Percentiles rank a stretch among this genome's conserved stretches.
These are phyloP conservation scores for Mastacembelus armatus DNA, from an alignment of 2,797 vertebrate genomes.

Conservation along the genomic window DNA sequence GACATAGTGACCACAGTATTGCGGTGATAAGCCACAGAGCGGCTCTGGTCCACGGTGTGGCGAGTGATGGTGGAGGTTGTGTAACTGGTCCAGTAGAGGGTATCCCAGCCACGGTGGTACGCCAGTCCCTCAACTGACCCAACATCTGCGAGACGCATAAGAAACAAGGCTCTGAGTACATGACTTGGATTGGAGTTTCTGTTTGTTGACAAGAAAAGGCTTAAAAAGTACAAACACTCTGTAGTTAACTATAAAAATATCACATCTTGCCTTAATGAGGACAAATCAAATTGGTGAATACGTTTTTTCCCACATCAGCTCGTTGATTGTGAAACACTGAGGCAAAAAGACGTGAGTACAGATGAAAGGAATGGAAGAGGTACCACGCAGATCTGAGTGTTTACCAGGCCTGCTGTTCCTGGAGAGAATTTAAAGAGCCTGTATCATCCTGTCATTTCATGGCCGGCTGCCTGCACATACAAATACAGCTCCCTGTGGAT, in stretches of 20 bases:
- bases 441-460: constrained; percentile 77
- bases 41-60: constrained; percentile 95
- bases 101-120: constrained; percentile 96
- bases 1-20: constrained; percentile 98
- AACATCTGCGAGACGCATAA: constrained; percentile 85
- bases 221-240: constrained; percentile 16
- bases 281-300: too few relatives aligned
- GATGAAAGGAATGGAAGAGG: constrained; percentile 6
- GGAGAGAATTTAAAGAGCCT: constrained; percentile 62
- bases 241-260: constrained; percentile 27
- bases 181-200: too few relatives aligned
- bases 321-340: constrained; percentile 14
- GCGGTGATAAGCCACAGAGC: constrained; percentile 90
- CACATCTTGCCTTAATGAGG: too few relatives aligned
- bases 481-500: constrained; percentile 57
- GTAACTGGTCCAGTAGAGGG: constrained; percentile 98
- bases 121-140: constrained; percentile 97
- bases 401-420: constrained; percentile 48
- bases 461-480: constrained; percentile 70
- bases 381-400: constrained; percentile 30
- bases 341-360: constrained; percentile 9
- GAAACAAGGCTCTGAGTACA: constrained; percentile 14
- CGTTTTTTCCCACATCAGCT: constrained; percentile 21
- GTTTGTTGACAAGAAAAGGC: too few relatives aligned
- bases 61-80: constrained; percentile 98